Percentiles rank a stretch among this genome's conserved stretches.
Evolutionary conservation across 30 jellyfish, hydroid and myxozoan species (phyloP).

Genomic region (Phacellophora camtschatica): DNA sequence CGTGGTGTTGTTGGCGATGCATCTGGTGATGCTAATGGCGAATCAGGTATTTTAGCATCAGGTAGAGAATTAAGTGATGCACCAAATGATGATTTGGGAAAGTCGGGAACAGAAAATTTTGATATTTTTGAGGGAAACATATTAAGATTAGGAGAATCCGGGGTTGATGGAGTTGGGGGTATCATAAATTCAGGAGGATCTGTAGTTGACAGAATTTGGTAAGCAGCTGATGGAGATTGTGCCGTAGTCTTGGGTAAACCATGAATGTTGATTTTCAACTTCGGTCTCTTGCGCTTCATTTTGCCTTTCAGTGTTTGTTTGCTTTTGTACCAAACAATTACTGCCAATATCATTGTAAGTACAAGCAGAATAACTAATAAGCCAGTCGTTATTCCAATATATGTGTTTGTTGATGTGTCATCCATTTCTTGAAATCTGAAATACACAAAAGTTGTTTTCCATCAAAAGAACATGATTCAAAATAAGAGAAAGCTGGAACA

Average conservation of each 20-base stretch:
- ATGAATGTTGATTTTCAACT: constrained; percentile 23
- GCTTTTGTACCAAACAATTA: constrained; percentile 54
- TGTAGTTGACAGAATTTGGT: constrained; percentile 33
- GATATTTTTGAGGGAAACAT: not conserved
- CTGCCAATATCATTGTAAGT: constrained; percentile 28
- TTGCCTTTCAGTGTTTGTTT: not conserved
- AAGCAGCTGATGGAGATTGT: constrained; percentile 61
- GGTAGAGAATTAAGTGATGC: constrained; percentile 7
- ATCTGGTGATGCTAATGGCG: not conserved
- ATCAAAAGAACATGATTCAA: no score
- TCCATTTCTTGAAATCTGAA: constrained; percentile 15
- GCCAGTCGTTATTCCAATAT: constrained; percentile 40
- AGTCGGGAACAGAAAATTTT: not conserved
- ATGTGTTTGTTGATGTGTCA: constrained; percentile 28
- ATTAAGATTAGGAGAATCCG: constrained; percentile 36
- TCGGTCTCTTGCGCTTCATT: constrained; percentile 43
- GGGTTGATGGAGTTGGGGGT: constrained; percentile 57
- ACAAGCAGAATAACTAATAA: constrained; percentile 33
- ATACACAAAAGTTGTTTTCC: no score
- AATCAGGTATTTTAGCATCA: not conserved
- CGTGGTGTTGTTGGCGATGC: constrained; percentile 3
- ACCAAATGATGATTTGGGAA: not conserved
- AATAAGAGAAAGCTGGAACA: no score
- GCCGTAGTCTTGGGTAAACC: constrained; percentile 39
- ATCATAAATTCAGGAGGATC: constrained; percentile 61